phyloP scores from a whole-genome alignment of 2,888 invertebrate genomes.

The Drosophila helvetica region DNA sequence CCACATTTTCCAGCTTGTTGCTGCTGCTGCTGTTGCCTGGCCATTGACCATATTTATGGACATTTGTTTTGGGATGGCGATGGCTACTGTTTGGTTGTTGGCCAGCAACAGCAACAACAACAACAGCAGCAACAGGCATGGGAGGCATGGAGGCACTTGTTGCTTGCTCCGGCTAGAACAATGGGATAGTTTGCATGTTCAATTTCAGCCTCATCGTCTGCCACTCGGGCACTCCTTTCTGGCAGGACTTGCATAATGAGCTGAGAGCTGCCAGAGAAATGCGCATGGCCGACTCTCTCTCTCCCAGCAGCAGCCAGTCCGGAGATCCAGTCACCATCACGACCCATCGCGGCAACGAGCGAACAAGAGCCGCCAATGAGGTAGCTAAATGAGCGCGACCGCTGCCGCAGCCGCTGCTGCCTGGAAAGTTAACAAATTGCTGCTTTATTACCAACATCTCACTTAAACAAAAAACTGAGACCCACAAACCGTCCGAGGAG shows the following conservation, averaged over 20 bases:
- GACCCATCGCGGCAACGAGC: constrained; percentile 60
- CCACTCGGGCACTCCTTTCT: neutral
- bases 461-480: constrained; percentile 60
- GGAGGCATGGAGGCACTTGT: constrained; percentile 25
- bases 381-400: constrained; percentile 73
- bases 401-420: constrained; percentile 12
- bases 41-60: constrained; percentile 57
- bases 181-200: constrained; percentile 76
- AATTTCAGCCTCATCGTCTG: constrained; percentile 25
- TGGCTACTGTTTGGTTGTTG: constrained; percentile 58
- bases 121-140: too few species aligned
- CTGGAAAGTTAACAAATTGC: constrained; percentile 75
- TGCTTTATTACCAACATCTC: constrained; percentile 80
- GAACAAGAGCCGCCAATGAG: constrained; percentile 78
- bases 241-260: constrained; percentile 67
- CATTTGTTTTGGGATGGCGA: constrained; percentile 66
- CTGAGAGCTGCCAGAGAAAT: constrained; percentile 16
- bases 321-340: constrained; percentile 55
- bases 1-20: constrained; percentile 62
- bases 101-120: neutral
- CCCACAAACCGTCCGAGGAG: constrained; percentile 7
- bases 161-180: constrained; percentile 65
- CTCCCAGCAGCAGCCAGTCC: constrained; percentile 35
- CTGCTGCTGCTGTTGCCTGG: constrained; percentile 26
- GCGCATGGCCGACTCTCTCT: constrained; percentile 19